Conservation (phyloP, 2,888 invertebrate species). For the Drosophila setosimentum region DNA sequence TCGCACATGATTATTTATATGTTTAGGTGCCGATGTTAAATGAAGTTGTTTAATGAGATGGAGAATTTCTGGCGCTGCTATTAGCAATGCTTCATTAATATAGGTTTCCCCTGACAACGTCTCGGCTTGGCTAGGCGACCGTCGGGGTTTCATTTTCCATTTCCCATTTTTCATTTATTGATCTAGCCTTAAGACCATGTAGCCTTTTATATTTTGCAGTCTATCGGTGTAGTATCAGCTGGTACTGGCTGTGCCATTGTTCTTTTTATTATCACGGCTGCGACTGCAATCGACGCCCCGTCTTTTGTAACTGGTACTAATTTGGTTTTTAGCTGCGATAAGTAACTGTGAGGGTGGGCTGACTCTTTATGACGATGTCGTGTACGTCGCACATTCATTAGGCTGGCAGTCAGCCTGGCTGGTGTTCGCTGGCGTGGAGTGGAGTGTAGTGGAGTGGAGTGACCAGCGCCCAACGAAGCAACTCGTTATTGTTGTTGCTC, state of each 20-base stretch:
- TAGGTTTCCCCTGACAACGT: conserved; percentile 42
- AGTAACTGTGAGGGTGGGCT: conserved; percentile 25
- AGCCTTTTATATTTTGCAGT: conserved; percentile 4
- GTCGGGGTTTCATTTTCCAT: background rate
- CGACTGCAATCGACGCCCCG: conserved; percentile 60
- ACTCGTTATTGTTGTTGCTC: conserved; percentile 44
- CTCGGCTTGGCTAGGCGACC: background rate
- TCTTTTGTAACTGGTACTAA: conserved; percentile 56
- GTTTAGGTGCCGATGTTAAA: conserved; percentile 25
- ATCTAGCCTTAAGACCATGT: conserved; percentile 10
- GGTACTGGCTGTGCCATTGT: conserved; percentile 12
- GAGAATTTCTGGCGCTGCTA: conserved; percentile 27
- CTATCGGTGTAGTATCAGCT: conserved; percentile 5
- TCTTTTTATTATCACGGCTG: conserved; percentile 57
- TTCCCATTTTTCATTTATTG: conserved; percentile 3
- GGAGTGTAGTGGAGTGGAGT: background rate
- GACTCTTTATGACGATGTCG: conserved; percentile 69
- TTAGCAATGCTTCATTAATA: conserved; percentile 63
- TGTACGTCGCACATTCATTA: conserved; percentile 78
- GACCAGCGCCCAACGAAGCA: conserved; percentile 25
- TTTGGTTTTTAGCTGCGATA: conserved; percentile 51
- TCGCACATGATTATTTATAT: conserved; percentile 43
- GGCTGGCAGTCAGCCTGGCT: conserved; percentile 36
- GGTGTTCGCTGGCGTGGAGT: conserved; percentile 1
- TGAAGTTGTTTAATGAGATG: conserved; percentile 56